Conservation (phyloP, 2,888 invertebrate genomes). For the Parascotia fuliginaria region DNA sequence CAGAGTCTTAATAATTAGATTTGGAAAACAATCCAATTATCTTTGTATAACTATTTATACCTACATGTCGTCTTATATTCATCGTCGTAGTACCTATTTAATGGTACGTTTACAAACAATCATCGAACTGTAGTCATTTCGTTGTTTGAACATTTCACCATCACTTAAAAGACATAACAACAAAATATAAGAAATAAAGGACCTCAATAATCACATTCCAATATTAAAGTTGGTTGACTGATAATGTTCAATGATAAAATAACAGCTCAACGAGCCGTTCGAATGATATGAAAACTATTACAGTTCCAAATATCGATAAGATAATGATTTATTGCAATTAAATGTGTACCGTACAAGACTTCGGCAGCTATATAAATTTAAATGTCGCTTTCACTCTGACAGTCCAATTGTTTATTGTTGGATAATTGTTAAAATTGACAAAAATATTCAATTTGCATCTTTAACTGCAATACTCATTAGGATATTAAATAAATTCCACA, state of each 20-base stretch:
- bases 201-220: slow-evolving; percentile 29
- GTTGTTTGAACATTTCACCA: no score
- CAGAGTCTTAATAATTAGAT: neutral
- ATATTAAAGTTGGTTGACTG: slow-evolving; percentile 56
- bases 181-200: no score
- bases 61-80: no score
- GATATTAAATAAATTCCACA: slow-evolving; percentile 28
- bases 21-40: neutral
- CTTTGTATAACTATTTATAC: no score
- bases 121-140: no score
- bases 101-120: no score
- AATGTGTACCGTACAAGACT: slow-evolving; percentile 16
- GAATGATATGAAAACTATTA: slow-evolving; percentile 46
- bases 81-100: no score
- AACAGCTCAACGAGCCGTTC: slow-evolving; percentile 40
- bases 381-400: slow-evolving; percentile 29
- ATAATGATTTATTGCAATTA: slow-evolving; percentile 42
- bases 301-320: slow-evolving; percentile 45
- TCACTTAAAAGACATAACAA: no score
- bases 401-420: slow-evolving; percentile 13
- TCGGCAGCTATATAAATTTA: slow-evolving; percentile 21
- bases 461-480: neutral
- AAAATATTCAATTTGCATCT: neutral
- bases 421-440: neutral
- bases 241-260: slow-evolving; percentile 44